A percentile compares a stretch with the other conserved stretches of the same genome.
Evolutionary conservation across 2,888 invertebrate genomes (phyloP).

Genomic region (Tetragnatha montana): DNA sequence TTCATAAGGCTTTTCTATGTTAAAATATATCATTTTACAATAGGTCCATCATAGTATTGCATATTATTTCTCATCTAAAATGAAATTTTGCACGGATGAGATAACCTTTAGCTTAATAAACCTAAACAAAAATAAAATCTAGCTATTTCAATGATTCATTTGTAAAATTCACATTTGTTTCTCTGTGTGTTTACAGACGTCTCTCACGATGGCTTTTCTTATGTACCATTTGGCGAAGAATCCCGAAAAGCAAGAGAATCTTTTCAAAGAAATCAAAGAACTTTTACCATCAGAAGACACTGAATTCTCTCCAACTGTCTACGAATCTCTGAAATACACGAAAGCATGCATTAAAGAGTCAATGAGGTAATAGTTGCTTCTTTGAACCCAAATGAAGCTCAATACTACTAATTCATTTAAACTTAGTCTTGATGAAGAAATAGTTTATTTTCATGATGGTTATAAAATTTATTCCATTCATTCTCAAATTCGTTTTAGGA

Average conservation of each 20-base stretch:
- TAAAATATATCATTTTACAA: too few relatives aligned
- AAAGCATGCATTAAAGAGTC: slow-evolving; percentile 83
- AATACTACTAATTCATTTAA: too few relatives aligned
- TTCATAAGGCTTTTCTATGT: too few relatives aligned
- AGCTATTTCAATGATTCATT: background rate
- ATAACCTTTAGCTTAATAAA: too few relatives aligned
- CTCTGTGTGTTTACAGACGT: slow-evolving; percentile 79
- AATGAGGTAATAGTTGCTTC: slow-evolving; percentile 80
- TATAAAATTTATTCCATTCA: too few relatives aligned
- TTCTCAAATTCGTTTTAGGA: too few relatives aligned
- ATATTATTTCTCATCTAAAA: too few relatives aligned
- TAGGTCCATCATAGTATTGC: too few relatives aligned
- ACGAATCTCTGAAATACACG: slow-evolving; percentile 78
- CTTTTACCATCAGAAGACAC: slow-evolving; percentile 74
- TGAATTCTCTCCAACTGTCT: slow-evolving; percentile 75
- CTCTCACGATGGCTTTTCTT: slow-evolving; percentile 75
- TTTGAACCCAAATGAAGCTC: too few relatives aligned
- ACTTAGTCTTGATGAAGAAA: too few relatives aligned
- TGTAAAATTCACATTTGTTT: background rate
- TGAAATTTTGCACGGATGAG: too few relatives aligned
- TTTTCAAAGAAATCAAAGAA: slow-evolving; percentile 83
- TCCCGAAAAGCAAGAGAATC: slow-evolving; percentile 85
- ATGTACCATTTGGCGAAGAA: slow-evolving; percentile 84
- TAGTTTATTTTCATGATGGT: too few relatives aligned
- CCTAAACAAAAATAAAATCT: background rate